These are phyloP conservation scores for Pseudorhiza aurosa DNA, from an alignment of 30 jellyfish, hydroid and myxozoan species.

Conservation along the genomic window DNA sequence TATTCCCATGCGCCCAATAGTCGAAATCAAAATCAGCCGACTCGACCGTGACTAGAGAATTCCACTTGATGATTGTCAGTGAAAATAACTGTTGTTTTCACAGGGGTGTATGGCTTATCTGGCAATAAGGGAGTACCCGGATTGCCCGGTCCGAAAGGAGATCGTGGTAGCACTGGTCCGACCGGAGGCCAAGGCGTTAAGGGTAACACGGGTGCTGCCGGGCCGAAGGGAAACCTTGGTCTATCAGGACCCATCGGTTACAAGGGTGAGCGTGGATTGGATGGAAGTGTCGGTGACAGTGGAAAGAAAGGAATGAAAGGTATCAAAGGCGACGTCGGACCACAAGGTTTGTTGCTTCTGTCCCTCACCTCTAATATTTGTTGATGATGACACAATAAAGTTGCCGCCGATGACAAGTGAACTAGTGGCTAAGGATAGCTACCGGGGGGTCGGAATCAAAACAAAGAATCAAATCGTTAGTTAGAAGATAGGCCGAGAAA, in stretches of 20 bases:
- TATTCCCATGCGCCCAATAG: no score
- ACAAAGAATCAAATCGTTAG: no score
- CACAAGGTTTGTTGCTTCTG: conserved; percentile 43
- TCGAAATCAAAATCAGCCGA: no score
- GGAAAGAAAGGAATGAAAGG: conserved; percentile 76
- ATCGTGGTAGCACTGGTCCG: conserved; percentile 2
- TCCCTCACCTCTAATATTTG: no score
- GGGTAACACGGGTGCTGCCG: conserved; percentile 42
- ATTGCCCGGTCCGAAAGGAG: conserved; percentile 28
- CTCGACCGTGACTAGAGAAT: no score
- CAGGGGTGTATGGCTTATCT: background rate
- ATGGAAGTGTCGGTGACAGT: conserved; percentile 56
- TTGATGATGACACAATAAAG: no score
- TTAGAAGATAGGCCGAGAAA: no score
- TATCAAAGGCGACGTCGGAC: conserved; percentile 73
- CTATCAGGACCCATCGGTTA: conserved; percentile 31
- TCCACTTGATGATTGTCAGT: no score
- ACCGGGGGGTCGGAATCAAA: no score
- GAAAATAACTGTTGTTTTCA: background rate
- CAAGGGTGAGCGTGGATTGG: conserved; percentile 22
- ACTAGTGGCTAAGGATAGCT: no score
- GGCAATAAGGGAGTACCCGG: conserved; percentile 38
- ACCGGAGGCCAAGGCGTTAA: conserved; percentile 53
- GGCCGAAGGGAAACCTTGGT: conserved; percentile 9
- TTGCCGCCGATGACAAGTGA: no score